These are phyloP conservation scores for Prionchulus punctatus DNA, from an alignment of 2,888 invertebrate species.

Conservation along the genomic window DNA sequence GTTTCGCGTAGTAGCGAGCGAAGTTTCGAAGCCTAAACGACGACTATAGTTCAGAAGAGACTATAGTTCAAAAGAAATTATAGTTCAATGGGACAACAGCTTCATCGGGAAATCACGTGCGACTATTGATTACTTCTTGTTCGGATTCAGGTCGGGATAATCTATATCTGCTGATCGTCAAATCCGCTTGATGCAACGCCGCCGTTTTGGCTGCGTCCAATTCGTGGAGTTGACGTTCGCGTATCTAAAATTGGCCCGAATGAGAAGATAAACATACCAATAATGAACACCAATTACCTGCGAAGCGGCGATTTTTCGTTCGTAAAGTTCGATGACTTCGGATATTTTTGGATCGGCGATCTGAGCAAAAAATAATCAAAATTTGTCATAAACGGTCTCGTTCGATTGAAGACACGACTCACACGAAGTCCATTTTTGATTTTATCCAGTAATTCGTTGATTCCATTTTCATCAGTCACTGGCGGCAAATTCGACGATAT, in stretches of 20 bases:
- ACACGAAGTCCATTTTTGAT: no score
- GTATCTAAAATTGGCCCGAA: slow-evolving; percentile 19
- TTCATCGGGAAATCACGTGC: no score
- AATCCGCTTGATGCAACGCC: slow-evolving; percentile 34
- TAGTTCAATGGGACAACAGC: no score
- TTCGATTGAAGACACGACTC: no score
- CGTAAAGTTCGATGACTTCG: slow-evolving; percentile 32
- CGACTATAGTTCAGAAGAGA: not conserved
- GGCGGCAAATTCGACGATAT: no score
- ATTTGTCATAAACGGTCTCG: no score
- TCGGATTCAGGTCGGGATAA: slow-evolving; percentile 28
- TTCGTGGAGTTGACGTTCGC: slow-evolving; percentile 34
- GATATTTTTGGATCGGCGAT: no score
- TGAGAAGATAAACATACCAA: slow-evolving; percentile 19
- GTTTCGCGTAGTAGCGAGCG: not conserved
- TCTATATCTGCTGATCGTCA: slow-evolving; percentile 31
- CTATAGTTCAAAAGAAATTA: not conserved
- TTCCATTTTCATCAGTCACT: no score
- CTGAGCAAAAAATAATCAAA: no score
- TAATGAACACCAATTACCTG: not conserved
- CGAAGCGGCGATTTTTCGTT: slow-evolving; percentile 26
- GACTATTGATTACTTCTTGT: slow-evolving; percentile 30
- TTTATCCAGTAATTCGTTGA: no score
- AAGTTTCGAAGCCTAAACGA: not conserved
- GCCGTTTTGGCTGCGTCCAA: slow-evolving; percentile 33